phyloP scores from a whole-genome alignment of 1,140 invertebrate species.

The Aphelinus certus region DNA sequence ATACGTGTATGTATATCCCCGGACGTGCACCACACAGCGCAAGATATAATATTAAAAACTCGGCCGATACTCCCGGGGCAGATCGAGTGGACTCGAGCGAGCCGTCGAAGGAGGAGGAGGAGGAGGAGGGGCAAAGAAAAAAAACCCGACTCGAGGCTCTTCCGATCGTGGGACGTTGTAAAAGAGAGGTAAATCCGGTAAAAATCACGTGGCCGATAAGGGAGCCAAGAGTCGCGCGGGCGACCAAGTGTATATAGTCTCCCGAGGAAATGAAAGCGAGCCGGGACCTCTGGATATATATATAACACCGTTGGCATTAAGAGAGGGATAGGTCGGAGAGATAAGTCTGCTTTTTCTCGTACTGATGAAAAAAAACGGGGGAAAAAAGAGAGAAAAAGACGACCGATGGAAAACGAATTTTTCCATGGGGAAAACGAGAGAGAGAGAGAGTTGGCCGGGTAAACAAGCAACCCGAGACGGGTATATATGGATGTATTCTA shows the following conservation, averaged over 20 bases:
- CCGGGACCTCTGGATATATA: too few species aligned
- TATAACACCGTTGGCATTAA: slow-evolving; percentile 30
- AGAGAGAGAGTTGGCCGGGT: not conserved
- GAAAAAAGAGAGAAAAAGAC: not conserved
- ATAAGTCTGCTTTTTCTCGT: too few species aligned
- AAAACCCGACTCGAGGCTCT: slow-evolving; percentile 2
- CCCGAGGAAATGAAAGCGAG: too few species aligned
- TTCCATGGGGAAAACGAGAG: not conserved
- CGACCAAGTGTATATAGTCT: too few species aligned
- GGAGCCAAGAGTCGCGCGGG: too few species aligned
- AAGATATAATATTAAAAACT: too few species aligned
- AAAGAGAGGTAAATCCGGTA: not conserved
- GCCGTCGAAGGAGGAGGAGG: not conserved
- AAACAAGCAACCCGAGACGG: too few species aligned
- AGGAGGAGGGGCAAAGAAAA: slow-evolving; percentile 2
- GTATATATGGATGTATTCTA: too few species aligned
- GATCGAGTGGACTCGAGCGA: not conserved
- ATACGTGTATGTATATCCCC: too few species aligned
- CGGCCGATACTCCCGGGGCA: too few species aligned
- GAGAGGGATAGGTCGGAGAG: slow-evolving; percentile 21
- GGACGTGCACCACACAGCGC: too few species aligned
- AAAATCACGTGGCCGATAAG: too few species aligned
- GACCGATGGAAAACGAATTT: not conserved
- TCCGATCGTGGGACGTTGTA: not conserved
- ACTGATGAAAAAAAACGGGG: not conserved